Base-by-base conservation (phyloP, 1,140 invertebrate species). In the Teleopsis dalmanni region DNA sequence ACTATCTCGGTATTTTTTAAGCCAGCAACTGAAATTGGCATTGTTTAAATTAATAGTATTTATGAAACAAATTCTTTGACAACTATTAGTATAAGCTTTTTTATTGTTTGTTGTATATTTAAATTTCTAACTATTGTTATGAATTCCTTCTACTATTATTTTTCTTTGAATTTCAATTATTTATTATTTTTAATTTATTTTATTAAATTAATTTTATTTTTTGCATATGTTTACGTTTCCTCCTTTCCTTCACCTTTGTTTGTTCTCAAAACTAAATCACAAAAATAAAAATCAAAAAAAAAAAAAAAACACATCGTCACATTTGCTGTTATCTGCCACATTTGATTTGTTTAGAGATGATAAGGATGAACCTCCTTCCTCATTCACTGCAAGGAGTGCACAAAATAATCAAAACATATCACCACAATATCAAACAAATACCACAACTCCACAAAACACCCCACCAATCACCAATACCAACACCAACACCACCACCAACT, bases 311-410 rank as follows among this genome's bases (percentile, higher is more conserved):
- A 8, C 37, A 3, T 31, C n/a, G n/a, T n/a, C 29, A 14, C 29
- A 21, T 26, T 42, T 27, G 9, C 23, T 9, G 40, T 42, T 21
- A 8, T 21, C 22, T 37, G 35, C 16, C 11, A 21, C 22, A 10
- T 37, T 19, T 22, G n/a, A 33, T 44, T 13, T 13, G 26, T 43
- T 35, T 51, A 51, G 49, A 46, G 37, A 41, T 51, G 43, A 37
- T 22, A 27, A 51, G 33, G 27, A 29, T 7, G 43, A 51, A 26
- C 22, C 34, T 18, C 21, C 49, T 31, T 19, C 42, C 31, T 33
- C 36, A 22, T 37, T 41, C 18, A 45, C 49, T 31, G 46, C 49
- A 45, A 46, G 34, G 38, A 38, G 40, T 36, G 44, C 44, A 41
- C 43, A 46, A 46, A 46, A 46, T 14, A 33, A 46, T 21, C 33